Evolutionary conservation across 2,888 invertebrate genomes (phyloP).

Genomic region (Ophion costatus): DNA sequence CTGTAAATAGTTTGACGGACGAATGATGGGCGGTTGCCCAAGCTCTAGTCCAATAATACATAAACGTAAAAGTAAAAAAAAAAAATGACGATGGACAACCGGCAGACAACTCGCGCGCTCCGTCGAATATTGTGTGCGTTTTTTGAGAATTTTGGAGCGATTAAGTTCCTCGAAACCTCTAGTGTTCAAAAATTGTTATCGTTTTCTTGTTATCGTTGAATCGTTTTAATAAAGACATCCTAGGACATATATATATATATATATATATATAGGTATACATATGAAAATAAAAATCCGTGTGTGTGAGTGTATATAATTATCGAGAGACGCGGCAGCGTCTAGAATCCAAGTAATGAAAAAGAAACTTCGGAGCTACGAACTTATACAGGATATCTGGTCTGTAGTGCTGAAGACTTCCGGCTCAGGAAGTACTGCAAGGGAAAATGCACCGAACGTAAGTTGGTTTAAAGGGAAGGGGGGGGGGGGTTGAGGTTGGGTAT

Average conservation of each 20-base stretch:
- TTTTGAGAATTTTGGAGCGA: slow-evolving; percentile 63
- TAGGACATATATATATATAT: slow-evolving; percentile 9
- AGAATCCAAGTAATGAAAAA: background rate
- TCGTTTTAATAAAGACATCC: slow-evolving; percentile 76
- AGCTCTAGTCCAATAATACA: slow-evolving; percentile 53
- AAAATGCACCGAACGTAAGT: too few species aligned
- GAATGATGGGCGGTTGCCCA: slow-evolving; percentile 41
- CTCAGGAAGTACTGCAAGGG: too few species aligned
- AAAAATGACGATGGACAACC: slow-evolving; percentile 20
- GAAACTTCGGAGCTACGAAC: too few species aligned
- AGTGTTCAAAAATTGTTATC: slow-evolving; percentile 79
- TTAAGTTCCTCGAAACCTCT: slow-evolving; percentile 75
- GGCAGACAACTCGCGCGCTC: slow-evolving; percentile 13
- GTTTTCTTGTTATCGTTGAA: slow-evolving; percentile 79
- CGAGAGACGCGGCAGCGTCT: background rate
- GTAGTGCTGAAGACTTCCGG: too few species aligned
- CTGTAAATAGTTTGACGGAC: slow-evolving; percentile 56
- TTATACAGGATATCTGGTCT: too few species aligned
- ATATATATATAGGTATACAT: slow-evolving; percentile 14
- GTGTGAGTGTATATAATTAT: slow-evolving; percentile 27
- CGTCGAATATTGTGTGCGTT: slow-evolving; percentile 37
- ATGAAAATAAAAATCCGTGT: background rate
- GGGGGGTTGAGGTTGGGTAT: too few species aligned
- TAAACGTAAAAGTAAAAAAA: slow-evolving; percentile 1
- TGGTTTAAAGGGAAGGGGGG: too few species aligned